Evolutionary conservation across 2,797 vertebrate genomes (phyloP).

Genomic region (Eupleurogrammus muticus): DNA sequence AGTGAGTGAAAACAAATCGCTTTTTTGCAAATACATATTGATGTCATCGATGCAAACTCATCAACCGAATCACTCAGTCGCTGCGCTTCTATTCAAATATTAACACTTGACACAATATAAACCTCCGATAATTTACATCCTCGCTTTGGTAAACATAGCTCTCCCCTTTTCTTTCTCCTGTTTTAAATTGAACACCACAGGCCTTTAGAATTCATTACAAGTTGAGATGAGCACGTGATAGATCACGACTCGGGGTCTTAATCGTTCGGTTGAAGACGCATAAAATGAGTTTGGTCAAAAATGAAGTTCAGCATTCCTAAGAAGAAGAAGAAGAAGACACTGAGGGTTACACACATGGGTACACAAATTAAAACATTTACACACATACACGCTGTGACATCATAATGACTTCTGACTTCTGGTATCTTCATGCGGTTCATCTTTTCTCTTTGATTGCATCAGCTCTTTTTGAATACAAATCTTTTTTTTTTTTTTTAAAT

Average conservation of each 20-base stretch:
- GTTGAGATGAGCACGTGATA: conserved; percentile 69
- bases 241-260: conserved; percentile 36
- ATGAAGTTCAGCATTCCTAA: conserved; percentile 74
- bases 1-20: conserved; percentile 1
- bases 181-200: conserved; percentile 10
- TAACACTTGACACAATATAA: conserved; percentile 41
- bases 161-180: too few relatives aligned
- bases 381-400: conserved; percentile 78
- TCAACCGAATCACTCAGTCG: conserved; percentile 15
- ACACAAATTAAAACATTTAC: conserved; percentile 65
- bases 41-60: conserved; percentile 25
- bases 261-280: conserved; percentile 40
- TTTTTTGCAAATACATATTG: conserved; percentile 24
- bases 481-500: background rate
- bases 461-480: conserved; percentile 68
- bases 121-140: conserved; percentile 15
- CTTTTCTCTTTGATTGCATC: conserved; percentile 80
- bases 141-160: conserved; percentile 71
- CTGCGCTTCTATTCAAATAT: conserved; percentile 19
- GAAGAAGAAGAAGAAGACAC: conserved; percentile 29
- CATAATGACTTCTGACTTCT: conserved; percentile 81
- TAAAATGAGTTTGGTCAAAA: conserved; percentile 53
- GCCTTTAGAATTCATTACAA: conserved; percentile 41
- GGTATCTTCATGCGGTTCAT: conserved; percentile 80
- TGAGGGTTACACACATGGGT: conserved; percentile 30